Conservation (phyloP, 92 coral and sea anemone genomes). For the Hydrozoanthus gracilis region DNA sequence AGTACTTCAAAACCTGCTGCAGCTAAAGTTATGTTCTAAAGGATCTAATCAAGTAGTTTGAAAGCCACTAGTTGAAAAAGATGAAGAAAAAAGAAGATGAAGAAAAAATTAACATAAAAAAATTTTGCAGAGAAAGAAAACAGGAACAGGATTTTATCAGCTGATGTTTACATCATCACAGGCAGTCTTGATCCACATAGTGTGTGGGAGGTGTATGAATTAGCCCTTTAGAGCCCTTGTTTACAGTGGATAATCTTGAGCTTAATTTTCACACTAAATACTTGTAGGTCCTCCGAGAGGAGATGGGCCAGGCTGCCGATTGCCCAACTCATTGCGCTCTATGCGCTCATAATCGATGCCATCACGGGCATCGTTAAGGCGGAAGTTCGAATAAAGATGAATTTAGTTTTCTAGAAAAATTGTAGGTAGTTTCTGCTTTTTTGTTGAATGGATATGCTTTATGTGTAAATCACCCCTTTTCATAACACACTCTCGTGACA, state of each 20-base stretch:
- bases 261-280: not conserved
- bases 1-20: no score
- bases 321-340: constrained; percentile 61
- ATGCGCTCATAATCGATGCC: constrained; percentile 78
- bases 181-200: not conserved
- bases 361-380: constrained; percentile 74
- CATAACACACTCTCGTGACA: no score
- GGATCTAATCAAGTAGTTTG: no score
- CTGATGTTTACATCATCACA: not conserved
- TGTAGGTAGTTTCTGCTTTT: not conserved
- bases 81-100: not conserved
- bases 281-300: constrained; percentile 70
- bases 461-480: not conserved
- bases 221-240: not conserved
- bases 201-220: not conserved
- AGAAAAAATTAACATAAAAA: not conserved
- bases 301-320: constrained; percentile 79
- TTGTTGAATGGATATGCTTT: not conserved
- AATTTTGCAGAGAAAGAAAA: not conserved
- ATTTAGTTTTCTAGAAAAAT: not conserved
- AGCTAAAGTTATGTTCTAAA: no score
- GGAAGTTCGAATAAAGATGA: constrained; percentile 76
- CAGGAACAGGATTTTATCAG: constrained; percentile 7
- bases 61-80: not conserved
- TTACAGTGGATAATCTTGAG: not conserved